Percentiles rank a stretch among this genome's conserved stretches.
Conservation (phyloP, 2,888 invertebrate genomes). For the Mactromeris polynyma region DNA sequence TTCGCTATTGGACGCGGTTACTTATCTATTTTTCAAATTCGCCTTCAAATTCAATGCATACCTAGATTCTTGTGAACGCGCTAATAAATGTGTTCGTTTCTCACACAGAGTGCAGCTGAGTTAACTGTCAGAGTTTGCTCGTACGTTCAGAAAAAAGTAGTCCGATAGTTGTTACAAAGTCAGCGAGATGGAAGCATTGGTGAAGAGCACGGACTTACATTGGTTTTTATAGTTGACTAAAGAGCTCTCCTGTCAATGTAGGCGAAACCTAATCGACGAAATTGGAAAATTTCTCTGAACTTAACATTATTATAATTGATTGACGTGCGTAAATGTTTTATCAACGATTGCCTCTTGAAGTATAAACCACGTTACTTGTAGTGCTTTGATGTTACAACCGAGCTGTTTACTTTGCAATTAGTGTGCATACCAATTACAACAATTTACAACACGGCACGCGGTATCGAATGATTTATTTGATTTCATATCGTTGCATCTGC, state of each 20-base stretch:
- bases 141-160: not conserved
- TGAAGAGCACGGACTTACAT: not conserved
- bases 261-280: slow-evolving; percentile 2
- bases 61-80: not conserved
- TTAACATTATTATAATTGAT: not conserved
- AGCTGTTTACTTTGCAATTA: not conserved
- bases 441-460: not conserved
- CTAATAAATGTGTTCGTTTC: not conserved
- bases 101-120: not conserved
- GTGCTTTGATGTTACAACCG: not conserved
- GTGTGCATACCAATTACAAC: not conserved
- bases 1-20: not conserved
- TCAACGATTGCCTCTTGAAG: not conserved
- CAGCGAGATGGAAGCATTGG: not conserved
- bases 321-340: not conserved
- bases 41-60: not conserved
- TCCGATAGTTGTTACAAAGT: not conserved
- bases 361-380: not conserved
- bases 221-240: not conserved
- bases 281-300: not conserved
- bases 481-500: not conserved
- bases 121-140: not conserved
- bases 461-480: not conserved
- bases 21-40: not conserved
- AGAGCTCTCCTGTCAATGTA: not conserved